Conservation (phyloP, 2,797 vertebrate genomes). For the Tinamus major region DNA sequence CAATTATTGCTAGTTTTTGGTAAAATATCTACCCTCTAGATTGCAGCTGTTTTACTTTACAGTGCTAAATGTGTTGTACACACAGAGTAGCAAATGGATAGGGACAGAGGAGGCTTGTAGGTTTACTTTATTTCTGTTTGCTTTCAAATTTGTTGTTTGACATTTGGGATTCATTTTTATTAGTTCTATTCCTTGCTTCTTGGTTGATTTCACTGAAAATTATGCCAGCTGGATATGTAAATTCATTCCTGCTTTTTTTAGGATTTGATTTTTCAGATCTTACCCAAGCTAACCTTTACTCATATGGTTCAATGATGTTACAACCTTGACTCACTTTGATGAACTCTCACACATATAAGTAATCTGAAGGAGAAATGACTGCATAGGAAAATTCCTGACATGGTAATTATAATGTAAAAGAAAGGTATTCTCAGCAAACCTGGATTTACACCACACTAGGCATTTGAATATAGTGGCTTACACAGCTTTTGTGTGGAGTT, state of each 20-base stretch:
- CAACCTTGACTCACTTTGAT: neutral
- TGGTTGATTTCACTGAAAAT: neutral
- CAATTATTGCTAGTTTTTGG: neutral
- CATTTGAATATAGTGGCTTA: neutral
- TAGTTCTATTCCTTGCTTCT: neutral
- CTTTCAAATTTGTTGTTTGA: neutral
- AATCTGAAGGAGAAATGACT: neutral
- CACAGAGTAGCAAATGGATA: neutral
- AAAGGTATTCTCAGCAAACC: neutral
- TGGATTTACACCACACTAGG: neutral
- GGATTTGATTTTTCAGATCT: neutral
- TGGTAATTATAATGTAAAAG: neutral
- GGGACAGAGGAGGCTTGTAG: fast-evolving
- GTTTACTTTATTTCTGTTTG: neutral
- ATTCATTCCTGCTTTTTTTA: neutral
- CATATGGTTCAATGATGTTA: fast-evolving
- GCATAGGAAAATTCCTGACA: neutral
- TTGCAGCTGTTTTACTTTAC: neutral
- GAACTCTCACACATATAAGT: neutral
- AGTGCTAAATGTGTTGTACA: neutral
- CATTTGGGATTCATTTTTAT: neutral
- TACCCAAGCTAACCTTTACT: neutral
- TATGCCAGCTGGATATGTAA: neutral
- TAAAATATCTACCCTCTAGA: neutral
- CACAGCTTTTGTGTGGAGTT: neutral